These are phyloP conservation scores for Biston betularia DNA, from an alignment of 2,888 invertebrate genomes.

Conservation along the genomic window DNA sequence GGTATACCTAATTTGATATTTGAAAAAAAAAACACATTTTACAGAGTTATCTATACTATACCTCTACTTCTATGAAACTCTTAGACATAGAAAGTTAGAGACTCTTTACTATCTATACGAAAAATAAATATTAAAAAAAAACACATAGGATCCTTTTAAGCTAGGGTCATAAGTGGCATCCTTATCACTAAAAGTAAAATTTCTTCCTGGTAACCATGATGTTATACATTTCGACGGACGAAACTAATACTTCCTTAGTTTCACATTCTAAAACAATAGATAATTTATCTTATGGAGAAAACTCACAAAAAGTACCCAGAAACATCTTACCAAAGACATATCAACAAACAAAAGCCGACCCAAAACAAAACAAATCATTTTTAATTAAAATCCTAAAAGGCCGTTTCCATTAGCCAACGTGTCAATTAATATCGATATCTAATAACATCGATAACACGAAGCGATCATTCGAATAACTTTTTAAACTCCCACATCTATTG, in stretches of 20 bases:
- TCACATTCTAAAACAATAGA: neutral
- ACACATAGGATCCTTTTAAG: too few relatives aligned
- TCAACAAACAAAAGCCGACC: conserved; percentile 16
- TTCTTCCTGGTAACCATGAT: too few relatives aligned
- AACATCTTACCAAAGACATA: neutral
- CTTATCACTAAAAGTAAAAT: too few relatives aligned
- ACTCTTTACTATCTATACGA: too few relatives aligned
- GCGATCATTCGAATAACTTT: conserved; percentile 42
- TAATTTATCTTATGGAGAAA: neutral
- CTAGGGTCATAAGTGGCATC: too few relatives aligned
- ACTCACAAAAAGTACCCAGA: neutral
- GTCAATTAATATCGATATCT: conserved; percentile 50
- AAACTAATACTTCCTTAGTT: neutral
- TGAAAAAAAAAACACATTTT: too few relatives aligned
- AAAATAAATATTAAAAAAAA: too few relatives aligned
- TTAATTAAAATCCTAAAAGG: conserved; percentile 39
- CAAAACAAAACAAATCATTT: conserved; percentile 23
- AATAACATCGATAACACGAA: conserved; percentile 43
- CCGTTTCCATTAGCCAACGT: conserved; percentile 47
- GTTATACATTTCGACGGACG: too few relatives aligned
- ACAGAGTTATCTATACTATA: too few relatives aligned
- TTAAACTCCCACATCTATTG: conserved; percentile 26
- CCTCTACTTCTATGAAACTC: too few relatives aligned
- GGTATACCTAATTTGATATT: too few relatives aligned
- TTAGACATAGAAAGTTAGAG: too few relatives aligned